A percentile compares a stretch with the other conserved stretches of the same genome.
Evolutionary conservation across 2,888 invertebrate species (phyloP).

Genomic region (Metopia argyrocephala): DNA sequence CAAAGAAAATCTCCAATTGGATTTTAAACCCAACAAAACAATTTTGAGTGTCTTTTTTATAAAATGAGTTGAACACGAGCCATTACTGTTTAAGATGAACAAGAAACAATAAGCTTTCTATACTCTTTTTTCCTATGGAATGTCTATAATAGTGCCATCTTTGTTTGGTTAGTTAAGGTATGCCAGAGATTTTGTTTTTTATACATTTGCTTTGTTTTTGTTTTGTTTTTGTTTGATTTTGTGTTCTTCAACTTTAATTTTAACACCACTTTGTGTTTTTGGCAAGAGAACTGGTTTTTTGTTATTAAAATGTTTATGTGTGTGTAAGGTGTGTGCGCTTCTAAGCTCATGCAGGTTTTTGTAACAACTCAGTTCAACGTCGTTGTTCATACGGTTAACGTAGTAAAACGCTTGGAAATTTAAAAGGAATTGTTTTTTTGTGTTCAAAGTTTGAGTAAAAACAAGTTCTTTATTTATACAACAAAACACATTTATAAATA

Average conservation of each 20-base stretch:
- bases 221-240: background rate
- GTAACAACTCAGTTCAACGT: slow-evolving; percentile 78
- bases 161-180: background rate
- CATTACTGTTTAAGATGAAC: background rate
- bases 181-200: background rate
- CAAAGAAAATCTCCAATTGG: slow-evolving; percentile 35
- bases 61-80: slow-evolving; percentile 16
- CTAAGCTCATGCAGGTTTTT: slow-evolving; percentile 71
- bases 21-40: background rate
- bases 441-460: slow-evolving; percentile 35
- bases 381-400: slow-evolving; percentile 79
- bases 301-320: slow-evolving; percentile 31
- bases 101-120: background rate
- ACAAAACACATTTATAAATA: slow-evolving; percentile 24
- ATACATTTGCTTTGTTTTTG: background rate
- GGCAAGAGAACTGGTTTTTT: slow-evolving; percentile 61
- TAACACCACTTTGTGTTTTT: slow-evolving; percentile 26
- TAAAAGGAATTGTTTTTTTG: slow-evolving; percentile 26
- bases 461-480: slow-evolving; percentile 47
- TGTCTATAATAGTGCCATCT: background rate
- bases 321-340: slow-evolving; percentile 65
- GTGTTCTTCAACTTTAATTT: slow-evolving; percentile 36
- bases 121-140: slow-evolving; percentile 37
- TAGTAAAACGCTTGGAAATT: slow-evolving; percentile 64
- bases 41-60: background rate